Base-by-base conservation (phyloP, 2,113 vertebrate species). In the Chloroceryle aenea region DNA sequence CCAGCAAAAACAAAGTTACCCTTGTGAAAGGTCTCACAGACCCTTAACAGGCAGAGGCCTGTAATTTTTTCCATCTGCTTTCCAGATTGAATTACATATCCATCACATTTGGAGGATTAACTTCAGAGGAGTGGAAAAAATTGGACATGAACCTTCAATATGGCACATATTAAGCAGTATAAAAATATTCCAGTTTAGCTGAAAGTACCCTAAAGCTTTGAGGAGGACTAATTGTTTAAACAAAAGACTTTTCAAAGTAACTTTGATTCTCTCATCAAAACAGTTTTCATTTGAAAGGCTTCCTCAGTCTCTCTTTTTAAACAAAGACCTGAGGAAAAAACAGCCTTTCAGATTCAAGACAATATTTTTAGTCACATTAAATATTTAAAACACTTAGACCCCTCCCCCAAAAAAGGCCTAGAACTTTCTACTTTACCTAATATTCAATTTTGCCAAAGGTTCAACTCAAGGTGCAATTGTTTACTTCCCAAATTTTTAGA, bases 71-170 rank as follows among this genome's bases (percentile, higher is more conserved):
- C 64, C 87, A 72, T 85, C 32, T 61, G 61, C 52, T 17, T n/a
- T 87, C 43, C 69, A 85, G 69, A 89, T 2, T 30, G 55, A 82
- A 71, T 89, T 95, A 95, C 80, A 89, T 78, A 87, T 71, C 50
- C 50, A 74, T 62, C n/a, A 62, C 32, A 74, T 50, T 63, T 36
- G 52, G 50, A 89, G 61, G 73, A 91, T 89, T 85, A 89, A 78
- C 73, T 89, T 85, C 64, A 75, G 87, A 89, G 52, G 17, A 66
- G 6, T 86, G 18, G 42, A 52, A 87, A 78, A 91, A 59, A 34
- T 2, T 25, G 6, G 26, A 75, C 11, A 7, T 17, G 27, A 91
- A 55, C 42, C 17, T 53, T 53, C 55, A 66, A 7, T 30, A 34
- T 40, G 32, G 25, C 75, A 69, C 50, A 42, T 23, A 45, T 77